phyloP scores from a whole-genome alignment of 2,113 vertebrate species.

The Pelmatolapia mariae region DNA sequence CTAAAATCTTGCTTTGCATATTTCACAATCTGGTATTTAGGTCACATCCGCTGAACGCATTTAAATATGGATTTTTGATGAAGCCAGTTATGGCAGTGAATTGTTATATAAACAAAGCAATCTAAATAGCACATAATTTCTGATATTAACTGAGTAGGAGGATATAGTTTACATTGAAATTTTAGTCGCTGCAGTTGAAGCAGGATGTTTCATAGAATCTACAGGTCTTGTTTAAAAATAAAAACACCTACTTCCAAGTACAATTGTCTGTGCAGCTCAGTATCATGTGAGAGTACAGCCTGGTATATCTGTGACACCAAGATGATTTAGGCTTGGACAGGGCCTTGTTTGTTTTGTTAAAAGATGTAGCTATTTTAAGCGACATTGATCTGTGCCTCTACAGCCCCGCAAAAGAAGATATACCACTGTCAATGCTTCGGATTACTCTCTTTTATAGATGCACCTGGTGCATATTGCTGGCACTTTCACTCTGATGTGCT shows the following conservation, averaged over 20 bases:
- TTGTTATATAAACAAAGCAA: background rate
- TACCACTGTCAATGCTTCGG: constrained; percentile 1
- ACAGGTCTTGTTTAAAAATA: background rate
- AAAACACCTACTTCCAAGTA: background rate
- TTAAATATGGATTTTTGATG: background rate
- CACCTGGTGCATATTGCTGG: background rate
- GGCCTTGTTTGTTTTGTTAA: constrained; percentile 10
- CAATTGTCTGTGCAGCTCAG: background rate
- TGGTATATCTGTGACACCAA: background rate
- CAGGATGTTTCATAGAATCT: constrained; percentile 3
- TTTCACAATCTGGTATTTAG: constrained; percentile 40
- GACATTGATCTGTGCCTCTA: background rate
- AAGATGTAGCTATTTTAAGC: constrained; percentile 19
- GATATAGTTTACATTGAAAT: constrained; percentile 16
- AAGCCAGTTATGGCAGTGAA: background rate
- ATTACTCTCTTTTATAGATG: background rate
- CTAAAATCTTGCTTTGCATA: constrained; percentile 24
- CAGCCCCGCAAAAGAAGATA: background rate
- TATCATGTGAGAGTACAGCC: background rate
- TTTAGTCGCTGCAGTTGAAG: background rate
- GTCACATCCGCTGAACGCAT: constrained; percentile 1
- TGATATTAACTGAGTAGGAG: constrained; percentile 19
- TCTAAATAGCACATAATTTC: constrained; percentile 16
- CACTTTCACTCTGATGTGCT: background rate
- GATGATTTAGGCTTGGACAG: background rate